Evolutionary conservation across 2,888 invertebrate species (phyloP).

Genomic region (Ochlodes sylvanus): DNA sequence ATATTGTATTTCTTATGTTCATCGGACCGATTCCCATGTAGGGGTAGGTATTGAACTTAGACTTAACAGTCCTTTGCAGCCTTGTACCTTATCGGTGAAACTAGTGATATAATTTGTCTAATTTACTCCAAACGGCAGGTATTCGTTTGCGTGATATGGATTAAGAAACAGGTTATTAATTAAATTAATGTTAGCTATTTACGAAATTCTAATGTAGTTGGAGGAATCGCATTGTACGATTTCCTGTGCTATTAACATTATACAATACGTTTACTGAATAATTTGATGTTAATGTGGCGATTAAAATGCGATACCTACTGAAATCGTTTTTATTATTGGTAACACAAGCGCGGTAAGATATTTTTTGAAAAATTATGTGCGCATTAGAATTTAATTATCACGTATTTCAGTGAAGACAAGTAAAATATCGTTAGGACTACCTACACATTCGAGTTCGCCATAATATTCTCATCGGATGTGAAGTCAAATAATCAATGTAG

Average conservation of each 20-base stretch:
- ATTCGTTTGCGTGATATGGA: neutral
- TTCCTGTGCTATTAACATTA: conserved; percentile 3
- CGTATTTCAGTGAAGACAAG: too few species aligned
- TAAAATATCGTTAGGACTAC: too few species aligned
- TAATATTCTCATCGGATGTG: too few species aligned
- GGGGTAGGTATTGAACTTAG: too few species aligned
- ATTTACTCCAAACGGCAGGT: neutral
- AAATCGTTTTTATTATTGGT: neutral
- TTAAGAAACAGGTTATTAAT: conserved; percentile 1
- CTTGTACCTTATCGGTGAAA: neutral
- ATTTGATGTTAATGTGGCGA: conserved; percentile 1
- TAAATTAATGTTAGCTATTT: conserved; percentile 3
- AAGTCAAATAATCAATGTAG: too few species aligned
- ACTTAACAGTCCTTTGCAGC: too few species aligned
- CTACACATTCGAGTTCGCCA: too few species aligned
- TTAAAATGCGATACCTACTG: neutral
- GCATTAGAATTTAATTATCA: too few species aligned
- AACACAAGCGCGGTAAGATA: neutral
- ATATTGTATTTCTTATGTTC: too few species aligned
- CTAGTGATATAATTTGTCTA: neutral
- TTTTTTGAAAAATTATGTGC: too few species aligned
- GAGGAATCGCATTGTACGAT: neutral
- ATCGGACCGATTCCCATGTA: too few species aligned
- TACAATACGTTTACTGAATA: conserved; percentile 5
- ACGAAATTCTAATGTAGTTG: neutral